Conservation (phyloP, 2,113 vertebrate genomes). For the Cololabis saira region DNA sequence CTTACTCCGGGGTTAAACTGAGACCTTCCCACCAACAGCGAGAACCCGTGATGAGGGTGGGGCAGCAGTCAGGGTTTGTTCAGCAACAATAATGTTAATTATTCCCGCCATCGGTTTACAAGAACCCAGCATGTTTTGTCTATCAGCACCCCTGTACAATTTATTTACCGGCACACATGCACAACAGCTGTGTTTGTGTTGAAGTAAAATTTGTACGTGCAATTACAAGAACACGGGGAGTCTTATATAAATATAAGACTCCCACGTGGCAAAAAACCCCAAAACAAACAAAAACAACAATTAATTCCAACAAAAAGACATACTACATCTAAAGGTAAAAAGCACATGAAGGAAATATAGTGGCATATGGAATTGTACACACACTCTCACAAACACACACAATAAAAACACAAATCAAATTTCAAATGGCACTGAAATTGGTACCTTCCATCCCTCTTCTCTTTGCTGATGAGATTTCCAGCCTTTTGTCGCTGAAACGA, state of each 20-base stretch:
- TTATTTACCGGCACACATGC: conserved; percentile 53
- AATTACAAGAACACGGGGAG: conserved; percentile 12
- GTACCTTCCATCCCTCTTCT: conserved; percentile 8
- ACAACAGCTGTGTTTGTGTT: conserved; percentile 33
- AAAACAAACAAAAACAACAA: conserved; percentile 4
- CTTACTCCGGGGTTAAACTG: conserved; percentile 26
- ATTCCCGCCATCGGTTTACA: conserved; percentile 67
- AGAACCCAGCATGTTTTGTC: conserved; percentile 55
- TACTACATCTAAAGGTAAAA: too few species aligned
- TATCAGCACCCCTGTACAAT: conserved; percentile 34
- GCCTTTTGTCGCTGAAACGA: conserved; percentile 47
- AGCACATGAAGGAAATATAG: too few species aligned
- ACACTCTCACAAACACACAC: too few species aligned
- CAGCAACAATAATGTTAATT: conserved; percentile 64
- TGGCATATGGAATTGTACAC: too few species aligned
- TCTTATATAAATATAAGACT: conserved; percentile 22
- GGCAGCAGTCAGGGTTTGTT: conserved; percentile 43
- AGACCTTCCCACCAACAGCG: conserved; percentile 40
- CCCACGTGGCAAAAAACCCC: neutral
- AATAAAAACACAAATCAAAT: neutral
- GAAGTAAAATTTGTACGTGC: conserved; percentile 14
- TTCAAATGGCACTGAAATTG: conserved; percentile 8
- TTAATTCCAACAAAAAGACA: conserved; percentile 19
- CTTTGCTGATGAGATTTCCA: conserved; percentile 23
- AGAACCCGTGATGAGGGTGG: conserved; percentile 52